Evolutionary conservation across 2,888 invertebrate species (phyloP).

Genomic region (Polymixis lichenea): DNA sequence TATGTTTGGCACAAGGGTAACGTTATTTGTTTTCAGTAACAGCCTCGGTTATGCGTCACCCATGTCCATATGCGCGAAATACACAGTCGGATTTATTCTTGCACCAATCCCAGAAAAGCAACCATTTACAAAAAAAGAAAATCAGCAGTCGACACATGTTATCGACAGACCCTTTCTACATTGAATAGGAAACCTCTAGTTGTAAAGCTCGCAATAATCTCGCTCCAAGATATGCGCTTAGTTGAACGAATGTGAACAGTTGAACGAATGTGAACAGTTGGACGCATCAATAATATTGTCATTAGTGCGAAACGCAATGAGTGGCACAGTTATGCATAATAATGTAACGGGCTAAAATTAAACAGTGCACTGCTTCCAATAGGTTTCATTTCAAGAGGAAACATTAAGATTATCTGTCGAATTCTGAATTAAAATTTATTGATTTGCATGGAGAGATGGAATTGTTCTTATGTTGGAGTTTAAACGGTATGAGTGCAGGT

Average conservation of each 20-base stretch:
- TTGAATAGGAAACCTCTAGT: constrained; percentile 15
- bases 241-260: constrained; percentile 75
- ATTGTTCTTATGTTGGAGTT: constrained; percentile 9
- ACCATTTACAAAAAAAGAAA: constrained; percentile 11
- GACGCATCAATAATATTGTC: constrained; percentile 68
- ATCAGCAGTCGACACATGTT: neutral
- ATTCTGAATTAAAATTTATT: constrained; percentile 26
- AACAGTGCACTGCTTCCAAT: constrained; percentile 28
- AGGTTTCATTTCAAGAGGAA: constrained; percentile 52
- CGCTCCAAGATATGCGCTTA: constrained; percentile 31
- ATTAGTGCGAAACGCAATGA: constrained; percentile 52
- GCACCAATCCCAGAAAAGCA: neutral
- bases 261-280: constrained; percentile 74
- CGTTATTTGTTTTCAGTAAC: constrained; percentile 46
- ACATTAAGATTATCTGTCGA: constrained; percentile 48
- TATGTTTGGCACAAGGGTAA: constrained; percentile 43
- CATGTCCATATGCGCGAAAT: constrained; percentile 26
- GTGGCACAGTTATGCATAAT: constrained; percentile 59
- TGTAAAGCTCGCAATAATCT: constrained; percentile 39
- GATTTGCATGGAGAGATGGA: constrained; percentile 3
- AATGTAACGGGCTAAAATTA: constrained; percentile 55
- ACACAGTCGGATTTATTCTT: constrained; percentile 14
- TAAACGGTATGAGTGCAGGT: neutral
- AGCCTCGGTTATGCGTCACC: constrained; percentile 26
- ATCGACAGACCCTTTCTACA: constrained; percentile 30